A percentile compares a stretch with the other conserved stretches of the same genome.
These are phyloP conservation scores for Argya squamiceps DNA, from an alignment of 2,797 vertebrate genomes.

Conservation along the genomic window DNA sequence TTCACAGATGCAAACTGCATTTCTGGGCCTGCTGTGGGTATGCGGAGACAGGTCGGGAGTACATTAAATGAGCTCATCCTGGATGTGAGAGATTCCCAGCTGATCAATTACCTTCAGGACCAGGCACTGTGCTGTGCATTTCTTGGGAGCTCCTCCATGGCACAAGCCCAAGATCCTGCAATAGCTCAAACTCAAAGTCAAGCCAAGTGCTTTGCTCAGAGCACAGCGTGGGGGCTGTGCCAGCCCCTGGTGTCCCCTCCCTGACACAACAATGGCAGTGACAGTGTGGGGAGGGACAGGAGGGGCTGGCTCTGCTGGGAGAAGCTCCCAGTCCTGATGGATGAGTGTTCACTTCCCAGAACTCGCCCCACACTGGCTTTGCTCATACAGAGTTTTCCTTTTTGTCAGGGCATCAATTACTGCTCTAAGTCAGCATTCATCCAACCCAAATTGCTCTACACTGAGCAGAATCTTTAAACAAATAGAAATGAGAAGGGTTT, in stretches of 20 bases:
- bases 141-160: neutral
- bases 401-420: neutral
- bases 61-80: neutral
- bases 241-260: neutral
- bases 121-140: neutral
- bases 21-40: neutral
- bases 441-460: neutral
- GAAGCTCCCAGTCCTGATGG: neutral
- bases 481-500: neutral
- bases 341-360: neutral
- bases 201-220: neutral
- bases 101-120: neutral
- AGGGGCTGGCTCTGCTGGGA: neutral
- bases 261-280: rapidly evolving
- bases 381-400: neutral
- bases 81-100: neutral
- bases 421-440: neutral
- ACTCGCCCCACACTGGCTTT: neutral
- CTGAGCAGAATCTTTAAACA: neutral
- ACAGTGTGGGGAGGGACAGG: rapidly evolving
- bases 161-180: neutral
- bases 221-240: rapidly evolving
- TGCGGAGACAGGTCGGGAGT: neutral
- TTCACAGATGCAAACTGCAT: neutral
- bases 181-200: neutral